Base-by-base conservation (phyloP, 2,797 vertebrate species). In the Simalia tracyae region DNA sequence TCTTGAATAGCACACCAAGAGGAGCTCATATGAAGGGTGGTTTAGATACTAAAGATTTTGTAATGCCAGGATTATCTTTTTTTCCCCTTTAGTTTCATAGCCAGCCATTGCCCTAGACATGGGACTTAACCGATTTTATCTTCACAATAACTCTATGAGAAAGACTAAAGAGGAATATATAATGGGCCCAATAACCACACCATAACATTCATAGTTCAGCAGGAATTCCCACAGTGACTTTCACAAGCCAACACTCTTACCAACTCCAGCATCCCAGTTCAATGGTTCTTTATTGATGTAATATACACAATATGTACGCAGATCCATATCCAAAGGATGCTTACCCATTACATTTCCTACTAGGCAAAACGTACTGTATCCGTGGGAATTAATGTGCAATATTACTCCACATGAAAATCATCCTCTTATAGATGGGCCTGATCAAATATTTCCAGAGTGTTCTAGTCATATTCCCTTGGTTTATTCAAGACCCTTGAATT, bases 1-100 rank as follows among this genome's bases (percentile, higher is more conserved):
- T 76, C 1, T 8, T 94, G n/a, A 86, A 94, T 90, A 92, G 42
- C 61, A n/a, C 76, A 92, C 56, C 24, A 1, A 15, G 19, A 81
- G 14, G 11, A 46, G 64, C 36, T 60, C 36, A 7, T 61, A 17
- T 50, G 36, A 26, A 26, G 54, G 24, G 24, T 42, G 60, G 36
- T 81, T 89, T 68, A 68, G 26, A 15, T 46, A 46, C 14, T 42
- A 54, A 59, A 28, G 15, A 28, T 10, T 42, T 2, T 19, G 36
- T 46, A 46, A 88, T 11, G 15, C 2, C 15, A 36, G 6, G 19
- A 15, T 72, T 36, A 72, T 17, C 15, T 72, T 72, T 36, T 1
- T 19, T 81, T 46, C 12, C 8, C 61, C 3, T 28, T 28, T 19
- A 36, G 31, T 63, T 64, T 64, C 56, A 66, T 59, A n/a, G 31